These are phyloP conservation scores for Loriculus beryllinus DNA, from an alignment of 2,797 vertebrate genomes.

Conservation along the genomic window DNA sequence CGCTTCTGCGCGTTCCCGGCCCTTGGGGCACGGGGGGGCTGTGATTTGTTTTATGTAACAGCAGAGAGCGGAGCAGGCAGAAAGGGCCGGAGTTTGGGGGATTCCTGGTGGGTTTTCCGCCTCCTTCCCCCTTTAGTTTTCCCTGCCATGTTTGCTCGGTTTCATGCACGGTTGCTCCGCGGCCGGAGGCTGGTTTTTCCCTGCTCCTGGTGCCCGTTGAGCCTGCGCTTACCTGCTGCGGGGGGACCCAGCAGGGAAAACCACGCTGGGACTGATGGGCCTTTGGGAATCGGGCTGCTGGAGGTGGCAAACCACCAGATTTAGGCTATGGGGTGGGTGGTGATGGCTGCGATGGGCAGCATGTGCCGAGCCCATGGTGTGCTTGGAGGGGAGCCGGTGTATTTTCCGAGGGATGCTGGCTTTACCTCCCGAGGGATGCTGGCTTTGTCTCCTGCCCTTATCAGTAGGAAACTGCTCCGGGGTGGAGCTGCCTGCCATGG, in stretches of 20 bases:
- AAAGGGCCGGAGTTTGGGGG: neutral
- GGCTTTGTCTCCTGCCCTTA: constrained; percentile 29
- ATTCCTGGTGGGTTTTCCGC: neutral
- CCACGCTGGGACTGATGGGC: rapidly evolving
- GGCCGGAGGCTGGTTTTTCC: neutral
- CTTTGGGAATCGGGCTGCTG: neutral
- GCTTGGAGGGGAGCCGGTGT: neutral
- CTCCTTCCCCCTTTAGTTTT: neutral
- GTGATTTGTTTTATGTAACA: neutral
- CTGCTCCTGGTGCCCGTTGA: neutral
- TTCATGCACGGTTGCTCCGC: constrained; percentile 43
- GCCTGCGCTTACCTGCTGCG: neutral
- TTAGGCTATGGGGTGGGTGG: neutral
- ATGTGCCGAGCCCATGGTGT: neutral
- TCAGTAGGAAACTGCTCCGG: constrained; percentile 55
- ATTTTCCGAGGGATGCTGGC: neutral
- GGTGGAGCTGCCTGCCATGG: constrained; percentile 32
- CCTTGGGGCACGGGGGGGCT: neutral
- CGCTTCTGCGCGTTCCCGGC: neutral
- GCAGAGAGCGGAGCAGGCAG: neutral
- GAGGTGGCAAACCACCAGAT: rapidly evolving
- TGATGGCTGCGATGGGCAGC: neutral
- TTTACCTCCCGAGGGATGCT: neutral
- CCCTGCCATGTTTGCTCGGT: constrained; percentile 36
- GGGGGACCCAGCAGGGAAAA: neutral